Evolutionary conservation across 2,797 vertebrate genomes (phyloP).

Genomic region (Typhlichthys eigenmanni): DNA sequence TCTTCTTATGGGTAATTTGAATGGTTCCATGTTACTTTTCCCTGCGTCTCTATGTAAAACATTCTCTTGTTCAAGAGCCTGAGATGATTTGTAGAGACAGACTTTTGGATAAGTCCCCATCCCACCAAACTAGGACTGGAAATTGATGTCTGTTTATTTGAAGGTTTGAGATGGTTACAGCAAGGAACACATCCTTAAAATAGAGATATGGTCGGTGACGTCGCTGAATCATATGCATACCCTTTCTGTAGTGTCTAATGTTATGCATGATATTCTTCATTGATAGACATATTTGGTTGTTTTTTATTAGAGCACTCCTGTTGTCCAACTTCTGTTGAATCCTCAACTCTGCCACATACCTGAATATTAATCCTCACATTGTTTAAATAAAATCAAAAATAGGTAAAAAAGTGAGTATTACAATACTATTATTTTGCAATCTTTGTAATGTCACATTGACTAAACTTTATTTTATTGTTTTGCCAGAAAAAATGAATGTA

Average conservation of each 20-base stretch:
- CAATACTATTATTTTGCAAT: too few relatives aligned
- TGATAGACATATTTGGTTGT: slow-evolving; percentile 13
- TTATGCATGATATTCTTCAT: slow-evolving; percentile 23
- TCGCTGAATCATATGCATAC: slow-evolving; percentile 8
- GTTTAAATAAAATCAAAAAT: too few relatives aligned
- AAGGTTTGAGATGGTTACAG: slow-evolving; percentile 60
- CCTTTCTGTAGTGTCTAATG: slow-evolving; percentile 36
- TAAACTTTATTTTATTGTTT: too few relatives aligned
- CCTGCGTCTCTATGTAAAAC: slow-evolving; percentile 33
- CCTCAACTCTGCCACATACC: too few relatives aligned
- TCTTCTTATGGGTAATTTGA: too few relatives aligned
- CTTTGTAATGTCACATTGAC: too few relatives aligned
- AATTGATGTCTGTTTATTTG: slow-evolving; percentile 71
- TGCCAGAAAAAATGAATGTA: too few relatives aligned
- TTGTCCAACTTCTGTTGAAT: too few relatives aligned
- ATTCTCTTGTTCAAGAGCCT: slow-evolving; percentile 37
- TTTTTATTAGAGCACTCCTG: too few relatives aligned
- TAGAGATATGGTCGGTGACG: slow-evolving; percentile 51
- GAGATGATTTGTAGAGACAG: slow-evolving; percentile 30
- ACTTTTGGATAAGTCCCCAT: slow-evolving; percentile 50
- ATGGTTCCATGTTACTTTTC: slow-evolving; percentile 21
- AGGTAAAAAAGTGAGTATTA: too few relatives aligned
- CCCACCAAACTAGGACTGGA: slow-evolving; percentile 74
- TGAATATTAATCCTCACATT: too few relatives aligned
- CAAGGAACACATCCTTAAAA: slow-evolving; percentile 56